A percentile compares a stretch with the other conserved stretches of the same genome.
These are phyloP conservation scores for Esperia sulphurella DNA, from an alignment of 2,888 invertebrate species.

Conservation along the genomic window DNA sequence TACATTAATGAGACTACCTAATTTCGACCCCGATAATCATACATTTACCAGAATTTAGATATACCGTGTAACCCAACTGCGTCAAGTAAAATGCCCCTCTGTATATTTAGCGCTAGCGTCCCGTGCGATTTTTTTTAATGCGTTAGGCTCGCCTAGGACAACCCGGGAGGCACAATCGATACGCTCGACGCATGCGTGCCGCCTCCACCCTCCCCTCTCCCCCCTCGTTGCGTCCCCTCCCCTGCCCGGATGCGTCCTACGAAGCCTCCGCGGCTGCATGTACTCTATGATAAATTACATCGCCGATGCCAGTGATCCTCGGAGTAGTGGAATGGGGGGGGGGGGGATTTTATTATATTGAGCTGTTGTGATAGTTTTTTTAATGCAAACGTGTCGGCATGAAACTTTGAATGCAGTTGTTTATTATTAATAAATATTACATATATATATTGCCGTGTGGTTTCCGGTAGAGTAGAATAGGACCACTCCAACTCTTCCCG, in stretches of 20 bases:
- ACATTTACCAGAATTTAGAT: too few species aligned
- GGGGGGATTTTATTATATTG: neutral
- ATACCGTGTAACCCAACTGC: too few species aligned
- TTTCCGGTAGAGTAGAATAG: too few species aligned
- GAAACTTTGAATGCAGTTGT: too few species aligned
- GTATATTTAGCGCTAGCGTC: neutral
- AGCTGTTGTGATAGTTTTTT: too few species aligned
- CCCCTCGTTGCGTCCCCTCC: conserved; percentile 14
- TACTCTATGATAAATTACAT: conserved; percentile 19
- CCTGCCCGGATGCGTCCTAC: conserved; percentile 26
- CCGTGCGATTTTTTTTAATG: conserved; percentile 18
- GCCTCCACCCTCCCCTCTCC: conserved; percentile 6
- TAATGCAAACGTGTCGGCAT: too few species aligned
- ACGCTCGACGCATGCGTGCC: conserved; percentile 22
- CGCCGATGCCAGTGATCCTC: conserved; percentile 2
- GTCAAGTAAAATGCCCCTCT: too few species aligned
- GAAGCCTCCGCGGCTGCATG: conserved; percentile 23
- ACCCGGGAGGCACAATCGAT: conserved; percentile 21
- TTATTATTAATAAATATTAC: too few species aligned
- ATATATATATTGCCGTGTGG: too few species aligned
- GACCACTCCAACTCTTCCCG: too few species aligned
- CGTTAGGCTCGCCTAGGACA: conserved; percentile 19
- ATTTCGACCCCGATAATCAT: too few species aligned
- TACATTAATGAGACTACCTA: too few species aligned
- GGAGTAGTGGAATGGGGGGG: neutral